Evolutionary conservation across 2,888 invertebrate species (phyloP).

Genomic region (Listrodromus nycthemerus): DNA sequence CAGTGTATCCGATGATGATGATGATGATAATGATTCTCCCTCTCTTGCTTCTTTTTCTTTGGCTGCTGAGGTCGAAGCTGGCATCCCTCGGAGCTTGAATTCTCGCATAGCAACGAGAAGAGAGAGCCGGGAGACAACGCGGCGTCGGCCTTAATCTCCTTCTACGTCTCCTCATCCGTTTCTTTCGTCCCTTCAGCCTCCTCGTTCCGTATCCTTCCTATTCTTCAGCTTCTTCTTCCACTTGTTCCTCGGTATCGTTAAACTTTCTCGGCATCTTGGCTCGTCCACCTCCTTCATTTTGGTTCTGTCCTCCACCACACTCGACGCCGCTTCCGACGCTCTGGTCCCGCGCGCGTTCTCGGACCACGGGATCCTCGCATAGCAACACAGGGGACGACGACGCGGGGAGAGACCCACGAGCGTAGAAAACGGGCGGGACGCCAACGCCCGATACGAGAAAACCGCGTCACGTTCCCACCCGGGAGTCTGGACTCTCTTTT

Average conservation of each 20-base stretch:
- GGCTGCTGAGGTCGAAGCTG: slow-evolving; percentile 39
- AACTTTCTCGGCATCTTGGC: slow-evolving; percentile 14
- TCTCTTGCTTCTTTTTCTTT: slow-evolving; percentile 25
- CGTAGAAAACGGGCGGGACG: slow-evolving; percentile 67
- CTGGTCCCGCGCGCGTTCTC: slow-evolving; percentile 54
- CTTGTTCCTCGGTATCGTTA: slow-evolving; percentile 8
- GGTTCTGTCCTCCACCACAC: slow-evolving; percentile 48
- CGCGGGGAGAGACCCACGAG: slow-evolving; percentile 41
- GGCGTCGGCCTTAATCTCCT: slow-evolving; percentile 54
- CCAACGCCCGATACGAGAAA: slow-evolving; percentile 63
- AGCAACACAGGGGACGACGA: slow-evolving; percentile 62
- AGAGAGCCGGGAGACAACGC: slow-evolving; percentile 52
- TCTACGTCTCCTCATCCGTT: slow-evolving; percentile 44
- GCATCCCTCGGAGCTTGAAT: slow-evolving; percentile 45
- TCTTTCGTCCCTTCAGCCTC: not conserved
- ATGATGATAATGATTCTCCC: slow-evolving; percentile 16
- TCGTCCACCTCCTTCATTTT: slow-evolving; percentile 38
- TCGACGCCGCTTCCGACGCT: slow-evolving; percentile 39
- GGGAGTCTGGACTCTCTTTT: slow-evolving; percentile 4
- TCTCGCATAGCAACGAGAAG: slow-evolving; percentile 66
- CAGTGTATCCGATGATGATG: slow-evolving; percentile 34
- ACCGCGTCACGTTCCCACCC: slow-evolving; percentile 58
- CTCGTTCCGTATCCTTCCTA: not conserved
- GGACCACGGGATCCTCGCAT: slow-evolving; percentile 59
- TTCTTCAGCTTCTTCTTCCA: slow-evolving; percentile 20